These are phyloP conservation scores for Alcedo atthis DNA, from an alignment of 2,797 vertebrate species.

Conservation along the genomic window DNA sequence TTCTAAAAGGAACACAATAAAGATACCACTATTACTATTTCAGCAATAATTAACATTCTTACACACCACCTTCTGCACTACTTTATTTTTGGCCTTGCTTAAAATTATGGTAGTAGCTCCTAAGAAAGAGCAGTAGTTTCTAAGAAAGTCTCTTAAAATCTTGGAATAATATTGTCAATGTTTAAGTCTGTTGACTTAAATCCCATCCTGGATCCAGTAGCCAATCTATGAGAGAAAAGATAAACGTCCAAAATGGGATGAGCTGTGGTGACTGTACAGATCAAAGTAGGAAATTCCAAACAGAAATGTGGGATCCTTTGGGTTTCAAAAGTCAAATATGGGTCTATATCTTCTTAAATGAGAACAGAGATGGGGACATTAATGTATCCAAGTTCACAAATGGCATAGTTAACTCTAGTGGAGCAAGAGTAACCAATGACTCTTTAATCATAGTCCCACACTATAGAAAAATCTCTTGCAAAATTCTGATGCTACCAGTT, in stretches of 20 bases:
- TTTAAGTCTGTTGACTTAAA: background rate
- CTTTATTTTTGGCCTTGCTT: background rate
- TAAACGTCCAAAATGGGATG: background rate
- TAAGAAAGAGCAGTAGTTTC: background rate
- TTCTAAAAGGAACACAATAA: background rate
- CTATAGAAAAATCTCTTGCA: background rate
- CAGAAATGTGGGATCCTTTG: background rate
- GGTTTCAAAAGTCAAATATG: background rate
- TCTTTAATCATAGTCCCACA: background rate
- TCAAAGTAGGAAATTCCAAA: background rate
- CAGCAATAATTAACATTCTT: background rate
- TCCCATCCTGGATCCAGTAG: background rate
- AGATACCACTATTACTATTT: background rate
- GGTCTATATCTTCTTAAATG: background rate
- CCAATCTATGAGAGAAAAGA: background rate
- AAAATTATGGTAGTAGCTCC: background rate
- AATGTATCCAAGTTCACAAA: background rate
- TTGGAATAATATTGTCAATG: background rate
- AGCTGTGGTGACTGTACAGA: background rate
- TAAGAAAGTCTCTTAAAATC: background rate
- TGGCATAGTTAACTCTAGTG: background rate
- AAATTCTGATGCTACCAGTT: constrained; percentile 17
- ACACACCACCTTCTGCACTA: background rate
- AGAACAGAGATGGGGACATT: background rate
- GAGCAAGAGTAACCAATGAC: background rate